Evolutionary conservation across 2,113 vertebrate genomes (phyloP).

Genomic region (Indicator maculatus): DNA sequence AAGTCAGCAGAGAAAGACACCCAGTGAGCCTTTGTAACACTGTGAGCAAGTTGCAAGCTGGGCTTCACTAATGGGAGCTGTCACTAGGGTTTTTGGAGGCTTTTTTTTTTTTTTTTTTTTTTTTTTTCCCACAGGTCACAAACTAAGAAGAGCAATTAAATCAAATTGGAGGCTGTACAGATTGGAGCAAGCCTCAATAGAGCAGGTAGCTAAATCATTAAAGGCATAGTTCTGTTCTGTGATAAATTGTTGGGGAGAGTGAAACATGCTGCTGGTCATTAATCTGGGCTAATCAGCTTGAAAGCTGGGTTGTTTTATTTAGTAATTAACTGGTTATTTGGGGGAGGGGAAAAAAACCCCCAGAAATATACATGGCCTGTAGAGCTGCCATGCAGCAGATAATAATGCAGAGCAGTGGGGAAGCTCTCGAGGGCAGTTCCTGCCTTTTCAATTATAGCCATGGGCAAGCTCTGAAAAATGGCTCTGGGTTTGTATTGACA

Average conservation of each 20-base stretch:
- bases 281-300: constrained; percentile 93
- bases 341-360: constrained; percentile 40
- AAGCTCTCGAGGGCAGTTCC: constrained; percentile 74
- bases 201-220: constrained; percentile 90
- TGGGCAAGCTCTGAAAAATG: constrained; percentile 78
- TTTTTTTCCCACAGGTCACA: constrained; percentile 76
- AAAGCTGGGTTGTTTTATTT: constrained; percentile 86
- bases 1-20: constrained; percentile 76
- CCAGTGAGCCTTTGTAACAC: constrained; percentile 78
- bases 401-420: constrained; percentile 69
- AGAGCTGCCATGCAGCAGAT: constrained; percentile 75
- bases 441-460: constrained; percentile 76
- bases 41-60: constrained; percentile 76
- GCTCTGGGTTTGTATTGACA: constrained; percentile 74
- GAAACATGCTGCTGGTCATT: constrained; percentile 90
- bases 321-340: constrained; percentile 94
- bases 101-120: too few relatives aligned
- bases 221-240: constrained; percentile 88
- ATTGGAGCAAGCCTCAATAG: constrained; percentile 77
- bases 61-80: constrained; percentile 86
- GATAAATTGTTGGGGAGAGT: constrained; percentile 90
- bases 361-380: constrained; percentile 85
- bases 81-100: constrained; percentile 76
- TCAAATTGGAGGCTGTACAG: constrained; percentile 78
- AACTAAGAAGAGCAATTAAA: constrained; percentile 90